Conservation (phyloP, 2,797 vertebrate genomes). For the Melanotaenia boesemani region DNA sequence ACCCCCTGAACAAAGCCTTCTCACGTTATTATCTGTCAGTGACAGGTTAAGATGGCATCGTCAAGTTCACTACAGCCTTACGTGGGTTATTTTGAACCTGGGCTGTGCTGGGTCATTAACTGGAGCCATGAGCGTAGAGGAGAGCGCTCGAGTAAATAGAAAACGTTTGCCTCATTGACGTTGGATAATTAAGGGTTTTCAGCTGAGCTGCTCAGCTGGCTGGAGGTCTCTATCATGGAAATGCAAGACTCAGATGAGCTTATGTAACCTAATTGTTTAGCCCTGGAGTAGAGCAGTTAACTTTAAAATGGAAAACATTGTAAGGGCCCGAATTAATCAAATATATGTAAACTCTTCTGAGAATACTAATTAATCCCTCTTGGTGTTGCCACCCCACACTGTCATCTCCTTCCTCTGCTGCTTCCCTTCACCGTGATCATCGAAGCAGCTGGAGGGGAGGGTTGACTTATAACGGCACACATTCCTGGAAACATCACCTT, state of each 20-base stretch:
- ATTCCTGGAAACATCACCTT: conserved; percentile 15
- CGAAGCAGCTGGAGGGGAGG: conserved; percentile 3
- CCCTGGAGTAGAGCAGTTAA: conserved; percentile 63
- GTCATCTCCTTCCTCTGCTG: neutral
- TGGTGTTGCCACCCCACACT: neutral
- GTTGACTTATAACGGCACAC: conserved; percentile 7
- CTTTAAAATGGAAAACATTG: conserved; percentile 50
- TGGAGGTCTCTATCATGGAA: conserved; percentile 68
- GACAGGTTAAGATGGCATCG: neutral
- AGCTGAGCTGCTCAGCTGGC: conserved; percentile 63
- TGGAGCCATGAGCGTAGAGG: conserved; percentile 30
- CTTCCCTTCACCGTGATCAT: conserved; percentile 4
- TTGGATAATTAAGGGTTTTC: conserved; percentile 69
- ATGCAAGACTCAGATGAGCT: conserved; percentile 66
- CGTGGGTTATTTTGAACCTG: conserved; percentile 48
- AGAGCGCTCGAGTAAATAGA: conserved; percentile 42
- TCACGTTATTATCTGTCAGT: conserved; percentile 1
- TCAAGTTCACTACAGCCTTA: neutral
- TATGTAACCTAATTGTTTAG: conserved; percentile 74
- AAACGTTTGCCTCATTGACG: conserved; percentile 52
- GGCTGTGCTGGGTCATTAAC: conserved; percentile 38
- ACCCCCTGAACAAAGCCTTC: conserved; percentile 16
- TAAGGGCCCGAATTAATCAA: conserved; percentile 60
- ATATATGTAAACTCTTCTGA: conserved; percentile 61
- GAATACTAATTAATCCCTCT: conserved; percentile 62